A percentile compares a stretch with the other conserved stretches of the same genome.
These are phyloP conservation scores for Stenoptilia bipunctidactyla DNA, from an alignment of 2,888 invertebrate species.

Conservation along the genomic window DNA sequence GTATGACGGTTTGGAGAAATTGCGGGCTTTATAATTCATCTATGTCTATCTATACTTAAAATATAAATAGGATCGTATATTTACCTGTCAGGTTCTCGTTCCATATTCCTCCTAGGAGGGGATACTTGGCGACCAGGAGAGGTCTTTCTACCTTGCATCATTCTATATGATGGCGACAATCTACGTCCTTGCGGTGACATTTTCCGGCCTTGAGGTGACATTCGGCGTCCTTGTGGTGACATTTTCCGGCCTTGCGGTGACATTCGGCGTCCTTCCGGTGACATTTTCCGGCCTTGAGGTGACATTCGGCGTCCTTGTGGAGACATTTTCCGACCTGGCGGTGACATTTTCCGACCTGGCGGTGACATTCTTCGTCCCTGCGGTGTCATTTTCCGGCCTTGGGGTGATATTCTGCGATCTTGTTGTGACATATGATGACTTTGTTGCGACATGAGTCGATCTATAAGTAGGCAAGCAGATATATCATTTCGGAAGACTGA, in stretches of 20 bases:
- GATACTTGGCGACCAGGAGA: conserved; percentile 19
- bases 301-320: conserved; percentile 10
- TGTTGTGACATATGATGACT: no score
- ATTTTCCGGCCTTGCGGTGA: conserved; percentile 10
- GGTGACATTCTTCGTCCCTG: conserved; percentile 18
- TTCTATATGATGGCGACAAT: conserved; percentile 12
- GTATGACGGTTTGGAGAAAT: no score
- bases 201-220: conserved; percentile 4
- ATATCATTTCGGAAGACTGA: no score
- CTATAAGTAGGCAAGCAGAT: no score
- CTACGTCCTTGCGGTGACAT: conserved; percentile 3
- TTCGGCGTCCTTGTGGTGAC: conserved; percentile 9
- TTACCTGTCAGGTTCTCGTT: background rate
- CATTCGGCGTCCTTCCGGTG: no score
- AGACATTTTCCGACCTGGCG: conserved; percentile 15
- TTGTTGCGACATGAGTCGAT: no score
- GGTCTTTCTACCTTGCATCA: conserved; percentile 16
- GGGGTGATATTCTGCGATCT: background rate
- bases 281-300: conserved; percentile 18
- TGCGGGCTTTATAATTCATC: no score
- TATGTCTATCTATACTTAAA: no score
- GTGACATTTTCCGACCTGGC: conserved; percentile 18
- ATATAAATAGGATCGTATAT: no score
- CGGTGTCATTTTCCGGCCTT: conserved; percentile 9
- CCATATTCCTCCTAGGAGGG: conserved; percentile 3